These are phyloP conservation scores for Leucopternis melanops DNA, from an alignment of 2,113 vertebrate species.

Conservation along the genomic window DNA sequence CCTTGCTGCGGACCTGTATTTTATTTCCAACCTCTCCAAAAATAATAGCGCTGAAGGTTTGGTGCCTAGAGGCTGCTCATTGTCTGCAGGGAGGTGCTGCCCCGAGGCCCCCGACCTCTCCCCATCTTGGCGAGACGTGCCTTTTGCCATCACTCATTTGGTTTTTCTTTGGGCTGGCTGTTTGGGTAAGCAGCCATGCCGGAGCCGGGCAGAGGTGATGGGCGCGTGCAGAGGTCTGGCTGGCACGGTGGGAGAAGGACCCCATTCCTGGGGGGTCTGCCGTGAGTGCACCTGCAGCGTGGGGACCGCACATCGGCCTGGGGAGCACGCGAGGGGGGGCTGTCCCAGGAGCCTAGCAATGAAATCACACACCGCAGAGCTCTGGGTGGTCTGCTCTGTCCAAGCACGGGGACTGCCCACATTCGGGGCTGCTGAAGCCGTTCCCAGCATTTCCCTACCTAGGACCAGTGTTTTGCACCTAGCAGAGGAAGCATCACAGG, in stretches of 20 bases:
- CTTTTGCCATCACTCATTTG: accelerated
- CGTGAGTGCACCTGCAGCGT: accelerated
- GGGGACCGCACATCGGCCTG: accelerated
- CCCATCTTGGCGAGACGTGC: accelerated
- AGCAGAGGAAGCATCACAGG: neutral
- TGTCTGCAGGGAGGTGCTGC: neutral
- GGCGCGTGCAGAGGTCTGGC: neutral
- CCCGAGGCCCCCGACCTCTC: accelerated
- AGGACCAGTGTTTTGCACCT: neutral
- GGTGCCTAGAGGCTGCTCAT: neutral
- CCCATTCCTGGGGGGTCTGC: neutral
- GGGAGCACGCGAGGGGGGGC: accelerated
- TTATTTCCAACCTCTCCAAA: neutral
- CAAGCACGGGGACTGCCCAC: accelerated
- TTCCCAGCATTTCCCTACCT: neutral
- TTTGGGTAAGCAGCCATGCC: accelerated
- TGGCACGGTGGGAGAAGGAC: accelerated
- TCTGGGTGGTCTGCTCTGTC: neutral
- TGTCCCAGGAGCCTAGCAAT: accelerated
- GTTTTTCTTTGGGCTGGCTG: neutral
- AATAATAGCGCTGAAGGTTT: accelerated
- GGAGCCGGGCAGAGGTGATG: neutral
- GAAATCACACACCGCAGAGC: neutral
- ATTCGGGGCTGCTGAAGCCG: accelerated
- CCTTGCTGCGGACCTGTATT: accelerated